Evolutionary conservation across 2,888 invertebrate species (phyloP).

Genomic region (Eristalis intricaria): DNA sequence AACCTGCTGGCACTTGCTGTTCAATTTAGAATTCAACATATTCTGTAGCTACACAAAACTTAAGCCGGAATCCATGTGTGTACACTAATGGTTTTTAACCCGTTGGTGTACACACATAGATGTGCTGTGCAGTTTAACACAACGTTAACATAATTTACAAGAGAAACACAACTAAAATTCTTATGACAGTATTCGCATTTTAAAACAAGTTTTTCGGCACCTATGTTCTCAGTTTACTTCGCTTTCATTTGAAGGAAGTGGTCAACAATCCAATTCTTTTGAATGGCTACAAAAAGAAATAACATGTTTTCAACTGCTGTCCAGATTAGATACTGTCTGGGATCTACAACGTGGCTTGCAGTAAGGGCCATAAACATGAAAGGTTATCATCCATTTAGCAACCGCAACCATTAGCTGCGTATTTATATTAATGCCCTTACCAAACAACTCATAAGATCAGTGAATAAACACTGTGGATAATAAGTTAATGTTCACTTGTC

Average conservation of each 20-base stretch:
- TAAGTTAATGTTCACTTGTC: neutral
- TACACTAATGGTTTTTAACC: neutral
- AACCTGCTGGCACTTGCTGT: too few species aligned
- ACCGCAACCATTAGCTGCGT: neutral
- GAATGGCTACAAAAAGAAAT: neutral
- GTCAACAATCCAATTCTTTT: neutral
- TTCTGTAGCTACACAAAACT: too few species aligned
- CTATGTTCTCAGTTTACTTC: neutral
- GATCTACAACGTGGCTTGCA: neutral
- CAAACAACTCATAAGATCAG: neutral
- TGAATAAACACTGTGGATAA: neutral
- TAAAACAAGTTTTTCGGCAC: neutral
- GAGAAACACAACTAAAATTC: neutral
- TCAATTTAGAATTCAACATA: neutral
- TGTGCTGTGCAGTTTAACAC: neutral
- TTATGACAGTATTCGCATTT: neutral
- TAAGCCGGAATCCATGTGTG: neutral
- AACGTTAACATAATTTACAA: neutral
- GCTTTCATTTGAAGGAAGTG: neutral
- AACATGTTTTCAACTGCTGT: neutral
- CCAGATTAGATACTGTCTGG: neutral
- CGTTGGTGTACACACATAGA: neutral
- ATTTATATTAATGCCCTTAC: neutral
- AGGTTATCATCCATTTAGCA: slow-evolving; percentile 4
- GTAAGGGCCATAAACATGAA: neutral